phyloP scores from a whole-genome alignment of 2,888 invertebrate species.

The Lydus trimaculatus region DNA sequence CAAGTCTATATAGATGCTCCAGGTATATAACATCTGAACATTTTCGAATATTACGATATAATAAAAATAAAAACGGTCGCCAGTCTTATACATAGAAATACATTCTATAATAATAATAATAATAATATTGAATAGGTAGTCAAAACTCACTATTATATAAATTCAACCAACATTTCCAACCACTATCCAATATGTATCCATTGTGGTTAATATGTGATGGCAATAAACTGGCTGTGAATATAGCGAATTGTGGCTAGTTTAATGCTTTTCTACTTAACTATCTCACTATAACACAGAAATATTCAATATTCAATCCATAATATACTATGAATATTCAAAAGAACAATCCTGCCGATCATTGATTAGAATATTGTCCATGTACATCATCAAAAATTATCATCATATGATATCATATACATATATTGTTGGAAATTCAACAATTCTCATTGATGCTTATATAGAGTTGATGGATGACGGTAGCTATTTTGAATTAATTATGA shows the following conservation, averaged over 20 bases:
- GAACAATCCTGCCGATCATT: conserved; percentile 6
- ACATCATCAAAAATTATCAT: background rate
- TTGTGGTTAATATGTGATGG: conserved; percentile 3
- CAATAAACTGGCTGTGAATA: background rate
- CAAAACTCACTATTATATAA: background rate
- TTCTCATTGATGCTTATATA: background rate
- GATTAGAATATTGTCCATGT: background rate
- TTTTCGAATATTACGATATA: background rate
- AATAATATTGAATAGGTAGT: background rate
- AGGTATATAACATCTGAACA: background rate
- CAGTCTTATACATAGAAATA: background rate
- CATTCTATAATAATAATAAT: background rate
- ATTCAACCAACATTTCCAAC: background rate
- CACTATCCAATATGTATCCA: background rate
- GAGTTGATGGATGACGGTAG: background rate
- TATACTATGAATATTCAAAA: conserved; percentile 24
- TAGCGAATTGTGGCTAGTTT: conserved; percentile 1
- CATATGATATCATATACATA: background rate
- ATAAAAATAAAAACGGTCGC: background rate
- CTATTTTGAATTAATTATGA: background rate
- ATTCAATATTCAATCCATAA: conserved; percentile 25
- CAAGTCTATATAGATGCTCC: background rate
- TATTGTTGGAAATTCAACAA: background rate
- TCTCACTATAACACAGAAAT: conserved; percentile 24
- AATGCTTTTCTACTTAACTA: conserved; percentile 11